These are phyloP conservation scores for Pachyseris speciosa DNA, from an alignment of 64 coral and sea anemone genomes.

Conservation along the genomic window DNA sequence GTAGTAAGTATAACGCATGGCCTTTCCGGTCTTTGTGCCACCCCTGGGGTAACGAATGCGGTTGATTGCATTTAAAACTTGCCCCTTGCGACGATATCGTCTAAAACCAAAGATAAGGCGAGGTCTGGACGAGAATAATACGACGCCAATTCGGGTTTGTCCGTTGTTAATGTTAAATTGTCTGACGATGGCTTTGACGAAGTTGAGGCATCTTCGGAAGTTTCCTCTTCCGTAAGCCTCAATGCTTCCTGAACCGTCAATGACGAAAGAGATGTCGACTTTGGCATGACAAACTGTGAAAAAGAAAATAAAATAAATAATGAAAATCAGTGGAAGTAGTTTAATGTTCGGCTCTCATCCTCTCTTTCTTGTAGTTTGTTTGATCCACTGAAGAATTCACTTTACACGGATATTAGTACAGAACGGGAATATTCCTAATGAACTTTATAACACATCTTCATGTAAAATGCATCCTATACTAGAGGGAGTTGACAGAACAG, in stretches of 20 bases:
- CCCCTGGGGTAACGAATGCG: constrained; percentile 73
- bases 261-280: constrained; percentile 63
- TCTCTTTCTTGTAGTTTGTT: too few species aligned
- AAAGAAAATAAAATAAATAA: not conserved
- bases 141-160: constrained; percentile 38
- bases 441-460: too few species aligned
- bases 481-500: too few species aligned
- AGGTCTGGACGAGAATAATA: constrained; percentile 30
- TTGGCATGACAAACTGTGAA: constrained; percentile 32
- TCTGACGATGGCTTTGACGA: constrained; percentile 43
- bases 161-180: constrained; percentile 32
- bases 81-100: constrained; percentile 12
- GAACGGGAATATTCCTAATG: too few species aligned
- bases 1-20: constrained; percentile 45
- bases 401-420: too few species aligned
- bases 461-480: too few species aligned
- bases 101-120: constrained; percentile 22
- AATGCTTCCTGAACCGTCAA: constrained; percentile 80
- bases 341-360: not conserved
- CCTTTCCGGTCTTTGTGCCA: constrained; percentile 45
- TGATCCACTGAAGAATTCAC: too few species aligned
- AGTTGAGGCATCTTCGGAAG: constrained; percentile 67
- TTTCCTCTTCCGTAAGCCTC: constrained; percentile 54
- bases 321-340: not conserved
- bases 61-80: constrained; percentile 36